Evolutionary conservation across 2,797 vertebrate genomes (phyloP).

Genomic region (Eurystomus glaucurus): DNA sequence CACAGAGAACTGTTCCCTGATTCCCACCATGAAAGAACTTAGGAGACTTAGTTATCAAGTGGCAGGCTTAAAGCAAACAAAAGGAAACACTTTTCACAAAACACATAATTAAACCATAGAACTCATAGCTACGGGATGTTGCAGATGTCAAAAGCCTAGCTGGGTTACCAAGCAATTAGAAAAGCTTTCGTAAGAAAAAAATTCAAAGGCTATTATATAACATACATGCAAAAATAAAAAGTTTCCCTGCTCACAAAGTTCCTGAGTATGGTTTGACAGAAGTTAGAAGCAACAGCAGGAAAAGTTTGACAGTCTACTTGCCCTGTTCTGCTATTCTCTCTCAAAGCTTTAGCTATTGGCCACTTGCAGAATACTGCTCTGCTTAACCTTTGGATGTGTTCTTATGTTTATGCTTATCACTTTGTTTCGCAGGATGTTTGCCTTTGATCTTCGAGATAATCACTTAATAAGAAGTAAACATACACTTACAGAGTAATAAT

Average conservation of each 20-base stretch:
- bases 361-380: neutral
- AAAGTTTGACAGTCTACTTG: neutral
- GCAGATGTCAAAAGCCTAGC: conserved; percentile 41
- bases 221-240: neutral
- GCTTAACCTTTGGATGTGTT: neutral
- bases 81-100: conserved; percentile 54
- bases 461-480: neutral
- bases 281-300: neutral
- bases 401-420: neutral
- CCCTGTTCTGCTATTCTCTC: neutral
- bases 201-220: neutral
- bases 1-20: neutral
- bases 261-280: neutral
- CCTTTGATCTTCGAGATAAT: neutral
- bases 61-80: conserved; percentile 41
- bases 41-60: neutral
- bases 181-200: neutral
- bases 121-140: conserved; percentile 4
- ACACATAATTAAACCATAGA: conserved; percentile 36
- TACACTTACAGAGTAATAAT: too few species aligned
- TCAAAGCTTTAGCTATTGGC: neutral
- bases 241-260: neutral
- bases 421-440: neutral
- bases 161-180: conserved; percentile 29
- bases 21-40: neutral